Evolutionary conservation across 2,797 vertebrate genomes (phyloP).

Genomic region (Cuniculus paca): DNA sequence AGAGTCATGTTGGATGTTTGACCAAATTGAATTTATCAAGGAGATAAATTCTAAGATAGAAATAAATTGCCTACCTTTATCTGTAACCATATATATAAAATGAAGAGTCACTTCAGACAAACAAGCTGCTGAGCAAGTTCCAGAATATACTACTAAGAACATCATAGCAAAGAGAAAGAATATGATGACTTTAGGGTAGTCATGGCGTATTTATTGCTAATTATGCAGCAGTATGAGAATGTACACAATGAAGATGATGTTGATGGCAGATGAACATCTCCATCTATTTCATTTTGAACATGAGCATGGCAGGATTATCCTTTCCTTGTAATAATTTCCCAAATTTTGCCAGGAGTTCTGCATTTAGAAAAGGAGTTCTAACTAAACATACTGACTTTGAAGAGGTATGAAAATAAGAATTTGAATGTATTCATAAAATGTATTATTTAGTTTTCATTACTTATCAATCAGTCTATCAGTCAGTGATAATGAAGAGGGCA

Average conservation of each 20-base stretch:
- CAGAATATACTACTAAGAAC: neutral
- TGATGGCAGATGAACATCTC: neutral
- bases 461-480: neutral
- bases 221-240: neutral
- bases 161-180: neutral
- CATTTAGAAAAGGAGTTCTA: neutral
- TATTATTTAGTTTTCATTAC: neutral
- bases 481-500: neutral
- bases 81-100: neutral
- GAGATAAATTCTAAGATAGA: constrained; percentile 30
- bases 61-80: constrained; percentile 8
- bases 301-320: neutral
- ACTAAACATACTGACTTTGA: neutral
- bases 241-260: neutral
- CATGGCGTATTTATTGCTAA: neutral
- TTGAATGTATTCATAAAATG: neutral
- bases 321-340: neutral
- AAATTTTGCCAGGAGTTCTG: constrained; percentile 9
- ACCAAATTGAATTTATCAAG: neutral
- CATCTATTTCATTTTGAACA: constrained; percentile 2
- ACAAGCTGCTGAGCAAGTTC: neutral
- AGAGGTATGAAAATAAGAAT: neutral
- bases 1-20: constrained; percentile 1
- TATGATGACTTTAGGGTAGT: neutral
- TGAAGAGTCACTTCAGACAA: neutral